Base-by-base conservation (phyloP, 2,113 vertebrate species). In the Leptocoma aspasia region DNA sequence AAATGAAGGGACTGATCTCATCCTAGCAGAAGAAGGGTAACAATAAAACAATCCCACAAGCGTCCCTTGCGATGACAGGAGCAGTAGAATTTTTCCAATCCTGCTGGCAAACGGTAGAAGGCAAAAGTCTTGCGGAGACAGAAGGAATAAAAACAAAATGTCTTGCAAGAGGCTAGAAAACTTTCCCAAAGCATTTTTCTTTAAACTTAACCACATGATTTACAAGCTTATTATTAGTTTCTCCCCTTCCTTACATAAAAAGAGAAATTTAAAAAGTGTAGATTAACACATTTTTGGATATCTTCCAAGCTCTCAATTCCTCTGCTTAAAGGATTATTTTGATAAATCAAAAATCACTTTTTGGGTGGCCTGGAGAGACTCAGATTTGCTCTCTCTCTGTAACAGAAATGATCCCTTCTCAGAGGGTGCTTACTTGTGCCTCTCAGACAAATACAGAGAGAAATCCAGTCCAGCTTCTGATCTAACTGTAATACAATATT, bases 261-360 rank as follows among this genome's bases (percentile, higher is more conserved):
- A 92, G 44, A 82, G 68, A 95, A 90, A 83, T 94, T 70, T 5
- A 52, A 92, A 75, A 96, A 93, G 50, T 89, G 71, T 80, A 94
- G 93, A 96, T 96, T 93, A 96, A 86, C 93, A 92, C 64, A 93
- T 95, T 96, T 87, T 93, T 97, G 85, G 92, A 54, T 89, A 63
- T 39, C 14, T 78, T 96, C 93, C 95, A 97, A 95, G 61, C 26
- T 92, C 79, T 93, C 37, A 4, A 71, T 83, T 94, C 52, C 72
- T 90, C 56, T 81, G 33, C 71, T 70, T 80, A 91, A 94, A 89
- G 82, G 71, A 91, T 88, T 96, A 94, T 92, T 96, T 88, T 91
- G 85, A 93, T 64, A 95, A 96, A 94, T 86, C 85, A 93, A 94
- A 94, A 86, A 86, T 95, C 76, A 70, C 75, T 94, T 93, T 92